Evolutionary conservation across 2,113 vertebrate species (phyloP).

Genomic region (Corythaixoides concolor): DNA sequence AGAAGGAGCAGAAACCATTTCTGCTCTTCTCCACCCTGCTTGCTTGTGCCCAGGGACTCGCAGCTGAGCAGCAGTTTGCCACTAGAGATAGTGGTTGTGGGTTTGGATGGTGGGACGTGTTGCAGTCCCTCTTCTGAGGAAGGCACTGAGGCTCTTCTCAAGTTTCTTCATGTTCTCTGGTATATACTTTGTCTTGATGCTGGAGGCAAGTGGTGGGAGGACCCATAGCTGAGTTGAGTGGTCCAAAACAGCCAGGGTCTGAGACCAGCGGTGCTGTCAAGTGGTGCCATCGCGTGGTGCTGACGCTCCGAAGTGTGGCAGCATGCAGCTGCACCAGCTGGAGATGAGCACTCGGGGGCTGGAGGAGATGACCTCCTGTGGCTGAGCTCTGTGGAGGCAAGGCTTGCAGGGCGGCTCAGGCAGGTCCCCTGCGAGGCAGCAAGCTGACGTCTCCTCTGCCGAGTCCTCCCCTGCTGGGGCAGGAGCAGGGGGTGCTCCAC

Average conservation of each 20-base stretch:
- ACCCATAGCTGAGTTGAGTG: neutral
- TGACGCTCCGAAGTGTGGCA: neutral
- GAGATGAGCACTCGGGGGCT: neutral
- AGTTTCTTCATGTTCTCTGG: neutral
- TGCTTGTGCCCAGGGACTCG: neutral
- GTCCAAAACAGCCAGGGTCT: neutral
- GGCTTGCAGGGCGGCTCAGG: neutral
- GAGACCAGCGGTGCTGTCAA: neutral
- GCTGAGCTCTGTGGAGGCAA: neutral
- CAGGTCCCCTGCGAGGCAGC: neutral
- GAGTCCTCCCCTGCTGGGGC: neutral
- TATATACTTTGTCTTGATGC: neutral
- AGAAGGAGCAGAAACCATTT: neutral
- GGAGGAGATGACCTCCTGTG: neutral
- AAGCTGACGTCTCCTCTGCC: neutral
- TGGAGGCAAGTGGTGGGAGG: neutral
- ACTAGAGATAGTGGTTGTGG: neutral
- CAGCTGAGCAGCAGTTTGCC: neutral
- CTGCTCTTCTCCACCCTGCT: neutral
- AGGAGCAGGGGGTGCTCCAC: neutral
- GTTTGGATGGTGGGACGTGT: neutral
- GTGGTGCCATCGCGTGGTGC: no score
- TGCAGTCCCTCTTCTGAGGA: neutral
- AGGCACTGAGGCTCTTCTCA: neutral
- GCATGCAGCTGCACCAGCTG: neutral